A percentile compares a stretch with the other conserved stretches of the same genome.
These are phyloP conservation scores for Potorous gilbertii DNA, from an alignment of 2,797 vertebrate genomes.

Conservation along the genomic window DNA sequence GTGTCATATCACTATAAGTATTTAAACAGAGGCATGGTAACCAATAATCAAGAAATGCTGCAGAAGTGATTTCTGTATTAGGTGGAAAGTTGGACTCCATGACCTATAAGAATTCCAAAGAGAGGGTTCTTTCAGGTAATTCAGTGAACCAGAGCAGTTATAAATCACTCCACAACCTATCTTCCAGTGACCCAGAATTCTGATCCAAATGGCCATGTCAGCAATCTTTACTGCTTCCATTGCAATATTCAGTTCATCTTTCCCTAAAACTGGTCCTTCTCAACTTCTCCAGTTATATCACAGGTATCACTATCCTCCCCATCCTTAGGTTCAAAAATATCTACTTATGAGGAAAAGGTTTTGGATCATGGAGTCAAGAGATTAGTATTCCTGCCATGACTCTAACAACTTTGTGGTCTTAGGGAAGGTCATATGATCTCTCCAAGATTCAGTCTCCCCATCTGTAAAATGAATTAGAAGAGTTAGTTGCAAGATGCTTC, in stretches of 20 bases:
- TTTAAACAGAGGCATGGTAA: background rate
- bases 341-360: background rate
- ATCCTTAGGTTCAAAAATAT: background rate
- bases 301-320: background rate
- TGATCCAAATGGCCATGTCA: too few relatives aligned
- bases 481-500: background rate
- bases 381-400: background rate
- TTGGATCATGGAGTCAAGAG: background rate
- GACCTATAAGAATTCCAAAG: too few relatives aligned
- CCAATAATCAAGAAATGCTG: background rate
- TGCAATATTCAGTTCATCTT: background rate
- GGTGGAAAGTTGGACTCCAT: background rate
- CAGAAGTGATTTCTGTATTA: background rate
- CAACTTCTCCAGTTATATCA: background rate
- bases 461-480: background rate
- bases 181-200: too few relatives aligned
- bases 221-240: background rate
- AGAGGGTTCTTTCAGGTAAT: too few relatives aligned
- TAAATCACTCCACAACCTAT: too few relatives aligned
- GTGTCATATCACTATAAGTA: background rate
- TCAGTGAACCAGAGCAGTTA: too few relatives aligned
- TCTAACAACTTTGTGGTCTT: background rate
- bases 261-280: background rate
- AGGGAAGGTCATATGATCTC: background rate
- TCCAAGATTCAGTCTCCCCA: too few relatives aligned